A percentile compares a stretch with the other conserved stretches of the same genome.
Evolutionary conservation across 2,888 invertebrate species (phyloP).

Genomic region (Chouioia cunea): DNA sequence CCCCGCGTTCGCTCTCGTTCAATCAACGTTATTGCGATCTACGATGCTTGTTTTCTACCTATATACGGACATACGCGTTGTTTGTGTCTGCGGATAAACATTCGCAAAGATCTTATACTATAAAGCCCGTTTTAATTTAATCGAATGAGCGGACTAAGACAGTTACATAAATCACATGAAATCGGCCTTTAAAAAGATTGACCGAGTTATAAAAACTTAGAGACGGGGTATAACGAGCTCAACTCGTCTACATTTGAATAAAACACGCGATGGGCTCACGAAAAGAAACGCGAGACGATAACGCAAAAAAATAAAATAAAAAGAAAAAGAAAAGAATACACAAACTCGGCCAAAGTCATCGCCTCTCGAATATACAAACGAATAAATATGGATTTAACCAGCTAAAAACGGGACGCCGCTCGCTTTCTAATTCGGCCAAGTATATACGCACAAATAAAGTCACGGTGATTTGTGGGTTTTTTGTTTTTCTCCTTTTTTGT

Average conservation of each 20-base stretch:
- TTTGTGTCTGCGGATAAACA: too few relatives aligned
- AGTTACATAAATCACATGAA: conserved; percentile 3
- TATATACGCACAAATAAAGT: background rate
- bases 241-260: conserved; percentile 7
- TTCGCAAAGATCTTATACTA: too few relatives aligned
- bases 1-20: background rate
- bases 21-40: too few relatives aligned
- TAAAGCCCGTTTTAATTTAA: too few relatives aligned
- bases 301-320: background rate
- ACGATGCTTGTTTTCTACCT: too few relatives aligned
- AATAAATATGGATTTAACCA: conserved; percentile 39
- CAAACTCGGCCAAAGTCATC: conserved; percentile 6
- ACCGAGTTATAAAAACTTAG: conserved; percentile 15
- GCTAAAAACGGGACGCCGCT: background rate
- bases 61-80: too few relatives aligned
- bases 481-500: background rate
- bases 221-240: conserved; percentile 5
- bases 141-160: too few relatives aligned
- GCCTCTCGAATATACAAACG: background rate
- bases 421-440: conserved; percentile 14
- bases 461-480: conserved; percentile 21
- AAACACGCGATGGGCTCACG: conserved; percentile 23
- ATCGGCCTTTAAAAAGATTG: conserved; percentile 6
- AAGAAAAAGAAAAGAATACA: background rate
- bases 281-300: background rate